Evolutionary conservation across 1,140 invertebrate species (phyloP), one percentile per base, ranked within the genome.

Genomic region (Hylyphantes graminicola): DNA sequence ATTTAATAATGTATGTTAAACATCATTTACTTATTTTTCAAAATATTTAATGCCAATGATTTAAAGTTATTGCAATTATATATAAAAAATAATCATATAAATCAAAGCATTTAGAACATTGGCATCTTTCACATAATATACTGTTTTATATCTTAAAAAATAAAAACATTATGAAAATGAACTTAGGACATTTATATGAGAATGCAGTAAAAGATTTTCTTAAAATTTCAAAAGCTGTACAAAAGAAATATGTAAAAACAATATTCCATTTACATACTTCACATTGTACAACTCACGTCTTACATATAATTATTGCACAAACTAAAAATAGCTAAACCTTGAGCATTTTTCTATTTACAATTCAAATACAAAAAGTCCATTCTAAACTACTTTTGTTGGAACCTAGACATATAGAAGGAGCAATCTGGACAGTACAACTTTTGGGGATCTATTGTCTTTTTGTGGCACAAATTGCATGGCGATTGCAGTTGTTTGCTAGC

Each of bases 341-440:
- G 70, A 73, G 70, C 70, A 73, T 55, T 73, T 73, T 21, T 70
- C 50, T 70, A 70, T 70, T 53, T 70, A 70, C 67, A 70, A 51
- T 70, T 53, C 2, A n/a, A 15, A 50, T 50, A 68, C 6, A 17
- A 10, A 73, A 19, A 73, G 35, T n/a, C n/a, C n/a, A n/a, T n/a
- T n/a, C 57, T 59, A 7, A n/a, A 50, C 17, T 50, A 79, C n/a
- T 79, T 79, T 17, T 82, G 80, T 50, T 86, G 85, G 86, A 96
- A 96, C 87, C 94, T 92, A 53, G 95, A 95, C 94, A 97, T 94
- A 88, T 97, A 97, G 91, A 94, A 96, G 88, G 96, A 94, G 90
- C 96, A 97, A 89, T 96, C 95, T 15, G 93, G 91, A 90, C 96
- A 97, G 88, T 96, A 97, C 55, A 94, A 91, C 12, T 93, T 93